Evolutionary conservation across 92 coral and sea anemone species (phyloP), one percentile per base, ranked within the genome.

Genomic region (Micromussa lordhowensis): DNA sequence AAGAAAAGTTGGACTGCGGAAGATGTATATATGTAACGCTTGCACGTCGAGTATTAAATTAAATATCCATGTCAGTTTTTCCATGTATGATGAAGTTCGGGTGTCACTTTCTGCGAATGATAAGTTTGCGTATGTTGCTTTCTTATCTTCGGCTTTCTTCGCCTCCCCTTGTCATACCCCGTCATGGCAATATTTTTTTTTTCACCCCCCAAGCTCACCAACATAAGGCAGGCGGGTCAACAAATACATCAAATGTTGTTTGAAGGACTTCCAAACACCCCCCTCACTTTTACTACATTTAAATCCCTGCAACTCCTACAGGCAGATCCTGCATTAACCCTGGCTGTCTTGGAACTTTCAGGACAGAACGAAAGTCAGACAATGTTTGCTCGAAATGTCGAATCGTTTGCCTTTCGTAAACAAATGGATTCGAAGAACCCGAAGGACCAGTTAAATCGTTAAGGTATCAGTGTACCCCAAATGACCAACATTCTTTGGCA

Each of bases 361-460:
- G 8, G 58, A 75, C 36, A 44, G 35, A 75, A 74, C 35, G 28
- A 73, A 32, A 57, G 64, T 68, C 53, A 84, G 78, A 73, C 78
- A 73, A 58, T 73, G 44, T 72, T 82, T 30, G 69, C 66, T 13
- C 86, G 54, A 82, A 55, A 55, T 55, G 17, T 26, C 82, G 82
- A 44, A 55, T 79, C 21, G 35, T 75, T 75, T 75, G 22, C 57
- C 29, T n/a, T 28, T 14, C 71, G 14, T 28, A 66, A 31, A 66
- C 71, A 28, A 13, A 66, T 28, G 17, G 29, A 10, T 26, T 34
- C 44, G 49, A 11, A 72, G 76, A 31, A 32, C 5, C 21, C 0
- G 22, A 69, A 81, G 16, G 29, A 32, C 34, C 53, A 66, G n/a
- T 61, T 35, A 54, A n/a, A n/a, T n/a, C n/a, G n/a, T n/a, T n/a